These are phyloP conservation scores for Miichthys miiuy DNA, from an alignment of 2,797 vertebrate species.

Conservation along the genomic window DNA sequence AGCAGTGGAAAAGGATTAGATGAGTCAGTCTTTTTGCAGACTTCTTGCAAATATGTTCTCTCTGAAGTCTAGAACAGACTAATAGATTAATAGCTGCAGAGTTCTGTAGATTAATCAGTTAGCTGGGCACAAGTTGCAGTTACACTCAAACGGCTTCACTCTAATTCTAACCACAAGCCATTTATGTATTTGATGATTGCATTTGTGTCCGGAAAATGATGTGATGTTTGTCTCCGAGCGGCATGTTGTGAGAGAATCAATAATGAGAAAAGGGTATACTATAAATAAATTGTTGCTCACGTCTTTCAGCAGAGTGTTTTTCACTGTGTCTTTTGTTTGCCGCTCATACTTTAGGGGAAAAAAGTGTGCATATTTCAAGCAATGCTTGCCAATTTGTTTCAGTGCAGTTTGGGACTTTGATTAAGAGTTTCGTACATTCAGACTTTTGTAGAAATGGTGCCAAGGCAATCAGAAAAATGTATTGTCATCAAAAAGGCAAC, in stretches of 20 bases:
- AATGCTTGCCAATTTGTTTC: conserved; percentile 33
- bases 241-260: not conserved
- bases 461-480: conserved; percentile 39
- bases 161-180: not conserved
- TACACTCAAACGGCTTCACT: not conserved
- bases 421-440: conserved; percentile 37
- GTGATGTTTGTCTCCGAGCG: not conserved
- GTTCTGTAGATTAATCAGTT: not conserved
- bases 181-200: not conserved
- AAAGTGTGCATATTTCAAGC: conserved; percentile 21
- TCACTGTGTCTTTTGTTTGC: not conserved
- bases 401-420: conserved; percentile 54
- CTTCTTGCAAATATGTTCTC: not conserved
- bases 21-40: conserved; percentile 2
- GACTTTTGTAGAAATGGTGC: conserved; percentile 38
- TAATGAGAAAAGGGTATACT: not conserved
- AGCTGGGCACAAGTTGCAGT: not conserved
- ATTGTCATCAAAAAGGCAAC: conserved; percentile 32
- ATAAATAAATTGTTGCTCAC: not conserved
- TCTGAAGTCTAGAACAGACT: not conserved
- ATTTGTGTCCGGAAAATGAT: not conserved
- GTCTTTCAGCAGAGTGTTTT: not conserved
- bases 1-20: not conserved
- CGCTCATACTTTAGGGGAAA: not conserved
- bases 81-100: not conserved